Evolutionary conservation across 2,113 vertebrate genomes (phyloP).

Genomic region (Chionodraco myersi): DNA sequence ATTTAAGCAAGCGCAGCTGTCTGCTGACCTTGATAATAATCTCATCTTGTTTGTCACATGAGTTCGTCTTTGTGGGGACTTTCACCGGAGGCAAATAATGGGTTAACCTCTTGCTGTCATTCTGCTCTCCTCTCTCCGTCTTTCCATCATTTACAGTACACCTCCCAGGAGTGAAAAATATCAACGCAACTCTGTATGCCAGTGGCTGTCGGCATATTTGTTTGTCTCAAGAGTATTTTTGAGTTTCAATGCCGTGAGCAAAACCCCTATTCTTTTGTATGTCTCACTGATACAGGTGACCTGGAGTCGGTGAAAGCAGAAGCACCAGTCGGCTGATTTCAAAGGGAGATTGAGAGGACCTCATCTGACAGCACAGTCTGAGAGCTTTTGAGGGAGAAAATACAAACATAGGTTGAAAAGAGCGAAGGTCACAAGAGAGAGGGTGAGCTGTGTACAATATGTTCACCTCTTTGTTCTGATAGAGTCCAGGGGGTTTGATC

Average conservation of each 20-base stretch:
- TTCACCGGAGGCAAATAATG: conserved; percentile 23
- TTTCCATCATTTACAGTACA: conserved; percentile 31
- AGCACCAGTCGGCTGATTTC: conserved; percentile 53
- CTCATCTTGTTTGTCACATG: conserved; percentile 46
- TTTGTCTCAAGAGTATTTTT: conserved; percentile 38
- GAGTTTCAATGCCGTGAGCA: conserved; percentile 44
- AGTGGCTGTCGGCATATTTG: not conserved
- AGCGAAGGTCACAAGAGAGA: not conserved
- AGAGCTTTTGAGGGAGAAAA: conserved; percentile 41
- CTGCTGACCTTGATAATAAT: conserved; percentile 59
- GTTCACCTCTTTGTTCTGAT: not conserved
- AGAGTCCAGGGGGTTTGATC: not conserved
- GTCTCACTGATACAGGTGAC: conserved; percentile 52
- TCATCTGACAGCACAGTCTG: conserved; percentile 35
- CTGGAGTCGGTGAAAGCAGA: conserved; percentile 48
- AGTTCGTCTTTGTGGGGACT: conserved; percentile 41
- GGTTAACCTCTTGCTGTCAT: conserved; percentile 37
- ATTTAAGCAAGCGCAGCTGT: conserved; percentile 33
- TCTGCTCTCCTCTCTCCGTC: conserved; percentile 13
- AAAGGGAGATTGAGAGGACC: conserved; percentile 47
- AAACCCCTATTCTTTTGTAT: conserved; percentile 51
- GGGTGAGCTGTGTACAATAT: not conserved
- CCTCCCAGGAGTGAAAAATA: conserved; percentile 19
- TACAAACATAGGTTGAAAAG: conserved; percentile 7
- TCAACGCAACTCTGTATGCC: conserved; percentile 23